Conservation (phyloP, 1,140 invertebrate genomes). For the Oscheius sp. region DNA sequence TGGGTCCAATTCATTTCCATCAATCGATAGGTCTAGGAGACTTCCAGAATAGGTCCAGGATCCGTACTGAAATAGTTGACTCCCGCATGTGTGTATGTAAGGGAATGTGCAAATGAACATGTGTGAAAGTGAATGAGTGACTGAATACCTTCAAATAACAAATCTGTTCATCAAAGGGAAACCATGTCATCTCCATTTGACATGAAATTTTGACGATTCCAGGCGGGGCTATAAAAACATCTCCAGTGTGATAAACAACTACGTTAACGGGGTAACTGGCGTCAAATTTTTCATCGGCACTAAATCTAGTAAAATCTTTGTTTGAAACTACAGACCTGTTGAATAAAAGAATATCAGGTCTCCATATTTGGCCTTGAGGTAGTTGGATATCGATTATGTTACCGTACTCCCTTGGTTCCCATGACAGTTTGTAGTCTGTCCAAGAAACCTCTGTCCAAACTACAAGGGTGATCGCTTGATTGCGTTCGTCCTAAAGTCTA, state of each 20-base stretch:
- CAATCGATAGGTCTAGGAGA: conserved; percentile 58
- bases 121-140: conserved; percentile 3
- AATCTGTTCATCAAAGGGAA: conserved; percentile 65
- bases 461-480: conserved; percentile 55
- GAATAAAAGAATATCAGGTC: conserved; percentile 53
- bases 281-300: conserved; percentile 97
- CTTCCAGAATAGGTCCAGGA: conserved; percentile 94
- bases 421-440: conserved; percentile 63
- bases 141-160: conserved; percentile 61
- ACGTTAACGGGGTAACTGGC: conserved; percentile 96
- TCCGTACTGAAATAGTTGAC: conserved; percentile 71
- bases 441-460: conserved; percentile 50
- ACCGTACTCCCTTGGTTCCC: conserved; percentile 88
- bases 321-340: conserved; percentile 40
- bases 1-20: conserved; percentile 42
- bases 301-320: conserved; percentile 61
- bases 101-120: no score
- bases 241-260: conserved; percentile 88
- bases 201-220: conserved; percentile 28
- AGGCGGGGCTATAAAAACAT: conserved; percentile 87
- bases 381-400: conserved; percentile 87
- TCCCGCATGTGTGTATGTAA: neutral
- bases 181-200: conserved; percentile 52
- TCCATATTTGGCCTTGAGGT: conserved; percentile 64
- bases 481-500: conserved; percentile 51